A percentile compares a stretch with the other conserved stretches of the same genome.
Evolutionary conservation across 2,888 invertebrate genomes (phyloP).

Genomic region (Cerastis rubricosa): DNA sequence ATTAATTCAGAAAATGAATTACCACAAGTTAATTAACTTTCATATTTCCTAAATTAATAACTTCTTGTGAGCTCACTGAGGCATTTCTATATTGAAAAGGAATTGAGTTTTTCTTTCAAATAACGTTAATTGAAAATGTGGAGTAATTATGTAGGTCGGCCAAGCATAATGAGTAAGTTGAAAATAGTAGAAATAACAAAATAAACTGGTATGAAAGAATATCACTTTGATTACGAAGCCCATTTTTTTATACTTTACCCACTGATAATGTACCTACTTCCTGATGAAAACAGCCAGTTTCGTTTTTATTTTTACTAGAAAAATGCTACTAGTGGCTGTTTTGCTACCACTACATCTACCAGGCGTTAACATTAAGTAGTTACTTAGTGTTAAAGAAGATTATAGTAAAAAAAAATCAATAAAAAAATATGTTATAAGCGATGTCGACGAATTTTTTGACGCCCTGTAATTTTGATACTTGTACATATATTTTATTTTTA

Average conservation of each 20-base stretch:
- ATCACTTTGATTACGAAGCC: neutral
- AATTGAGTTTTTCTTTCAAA: slow-evolving; percentile 22
- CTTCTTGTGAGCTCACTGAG: slow-evolving; percentile 28
- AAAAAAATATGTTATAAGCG: too few species aligned
- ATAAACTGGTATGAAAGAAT: neutral
- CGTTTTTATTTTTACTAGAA: neutral
- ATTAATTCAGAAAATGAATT: slow-evolving; percentile 52
- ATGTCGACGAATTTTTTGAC: too few species aligned
- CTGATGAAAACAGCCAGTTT: neutral
- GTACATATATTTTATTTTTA: too few species aligned
- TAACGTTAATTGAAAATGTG: slow-evolving; percentile 17
- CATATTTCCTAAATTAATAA: slow-evolving; percentile 41
- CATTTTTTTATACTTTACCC: neutral
- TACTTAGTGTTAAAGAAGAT: too few species aligned
- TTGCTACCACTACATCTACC: too few species aligned
- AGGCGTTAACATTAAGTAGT: too few species aligned
- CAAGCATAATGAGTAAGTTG: neutral
- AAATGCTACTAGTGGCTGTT: neutral
- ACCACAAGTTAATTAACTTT: slow-evolving; percentile 53
- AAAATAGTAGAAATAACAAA: neutral
- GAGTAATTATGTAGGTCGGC: neutral
- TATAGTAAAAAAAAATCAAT: too few species aligned
- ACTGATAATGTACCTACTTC: neutral
- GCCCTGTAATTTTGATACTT: too few species aligned
- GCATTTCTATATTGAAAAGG: slow-evolving; percentile 33